phyloP scores from a whole-genome alignment of 1,140 invertebrate species.

The Cydia amplana region DNA sequence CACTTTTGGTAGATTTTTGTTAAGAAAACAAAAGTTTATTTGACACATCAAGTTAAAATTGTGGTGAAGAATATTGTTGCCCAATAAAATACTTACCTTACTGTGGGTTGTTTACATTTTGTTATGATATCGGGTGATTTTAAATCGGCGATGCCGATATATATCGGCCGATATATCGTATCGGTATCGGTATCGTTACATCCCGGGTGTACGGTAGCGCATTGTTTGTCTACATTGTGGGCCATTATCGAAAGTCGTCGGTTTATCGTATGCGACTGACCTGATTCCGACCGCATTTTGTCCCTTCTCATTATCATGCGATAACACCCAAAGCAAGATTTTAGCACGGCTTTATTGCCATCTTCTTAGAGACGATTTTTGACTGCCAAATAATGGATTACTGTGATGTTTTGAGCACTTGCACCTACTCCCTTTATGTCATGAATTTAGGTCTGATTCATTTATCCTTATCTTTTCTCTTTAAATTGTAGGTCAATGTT shows the following conservation, averaged over 20 bases:
- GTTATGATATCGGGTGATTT: no score
- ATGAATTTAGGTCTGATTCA: constrained; percentile 40
- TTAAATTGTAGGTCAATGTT: constrained; percentile 21
- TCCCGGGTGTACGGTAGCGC: background rate
- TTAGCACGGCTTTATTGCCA: constrained; percentile 37
- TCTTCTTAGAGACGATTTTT: constrained; percentile 45
- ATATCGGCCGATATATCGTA: no score
- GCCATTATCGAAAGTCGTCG: constrained; percentile 15
- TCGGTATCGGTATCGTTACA: no score
- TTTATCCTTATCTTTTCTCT: background rate
- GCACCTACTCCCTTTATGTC: constrained; percentile 53
- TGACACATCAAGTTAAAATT: no score
- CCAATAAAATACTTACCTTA: no score
- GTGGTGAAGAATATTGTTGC: no score
- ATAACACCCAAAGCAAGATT: constrained; percentile 46
- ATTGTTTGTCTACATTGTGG: constrained; percentile 10
- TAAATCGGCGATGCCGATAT: no score
- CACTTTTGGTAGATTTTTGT: no score
- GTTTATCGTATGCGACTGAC: constrained; percentile 55
- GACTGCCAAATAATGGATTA: constrained; percentile 22
- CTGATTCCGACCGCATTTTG: constrained; percentile 58
- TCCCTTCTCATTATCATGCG: constrained; percentile 55
- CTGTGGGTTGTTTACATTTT: no score
- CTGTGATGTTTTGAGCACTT: constrained; percentile 39
- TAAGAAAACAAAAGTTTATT: no score